phyloP scores from a whole-genome alignment of 2,888 invertebrate genomes.

The Mythimna pallens region DNA sequence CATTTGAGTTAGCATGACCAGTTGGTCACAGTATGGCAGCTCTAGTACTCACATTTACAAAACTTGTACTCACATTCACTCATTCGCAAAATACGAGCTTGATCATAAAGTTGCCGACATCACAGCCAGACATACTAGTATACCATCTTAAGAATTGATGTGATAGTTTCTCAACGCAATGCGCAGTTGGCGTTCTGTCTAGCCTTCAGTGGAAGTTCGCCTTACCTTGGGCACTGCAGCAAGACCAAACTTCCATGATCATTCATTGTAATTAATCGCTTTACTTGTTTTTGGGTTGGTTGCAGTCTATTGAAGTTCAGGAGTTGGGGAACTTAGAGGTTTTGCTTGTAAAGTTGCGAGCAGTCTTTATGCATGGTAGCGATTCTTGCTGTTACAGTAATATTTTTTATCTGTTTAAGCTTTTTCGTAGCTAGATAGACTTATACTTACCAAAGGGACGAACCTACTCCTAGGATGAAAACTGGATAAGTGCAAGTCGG shows the following conservation, averaged over 20 bases:
- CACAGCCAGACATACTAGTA: neutral
- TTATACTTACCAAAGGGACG: no score
- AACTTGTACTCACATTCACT: neutral
- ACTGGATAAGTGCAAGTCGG: no score
- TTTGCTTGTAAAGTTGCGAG: conserved; percentile 14
- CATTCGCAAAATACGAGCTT: neutral
- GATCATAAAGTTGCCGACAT: neutral
- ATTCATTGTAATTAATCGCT: conserved; percentile 45
- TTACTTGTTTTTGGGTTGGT: conserved; percentile 29
- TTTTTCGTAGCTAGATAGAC: no score
- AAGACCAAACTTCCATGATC: conserved; percentile 24
- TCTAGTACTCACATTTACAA: neutral
- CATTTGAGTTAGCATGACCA: no score
- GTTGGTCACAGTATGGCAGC: no score
- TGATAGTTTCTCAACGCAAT: neutral
- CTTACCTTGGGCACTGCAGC: conserved; percentile 9
- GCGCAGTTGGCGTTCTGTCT: neutral
- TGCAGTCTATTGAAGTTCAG: conserved; percentile 22
- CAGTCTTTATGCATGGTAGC: neutral
- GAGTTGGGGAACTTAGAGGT: conserved; percentile 8
- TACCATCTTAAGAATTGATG: neutral
- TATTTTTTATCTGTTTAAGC: no score
- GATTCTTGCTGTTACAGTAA: no score
- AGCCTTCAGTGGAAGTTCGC: neutral
- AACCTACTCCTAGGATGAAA: no score